Percentiles rank a stretch among this genome's conserved stretches.
Evolutionary conservation across 2,113 vertebrate species (phyloP).

Genomic region (Hippocampus zosterae): DNA sequence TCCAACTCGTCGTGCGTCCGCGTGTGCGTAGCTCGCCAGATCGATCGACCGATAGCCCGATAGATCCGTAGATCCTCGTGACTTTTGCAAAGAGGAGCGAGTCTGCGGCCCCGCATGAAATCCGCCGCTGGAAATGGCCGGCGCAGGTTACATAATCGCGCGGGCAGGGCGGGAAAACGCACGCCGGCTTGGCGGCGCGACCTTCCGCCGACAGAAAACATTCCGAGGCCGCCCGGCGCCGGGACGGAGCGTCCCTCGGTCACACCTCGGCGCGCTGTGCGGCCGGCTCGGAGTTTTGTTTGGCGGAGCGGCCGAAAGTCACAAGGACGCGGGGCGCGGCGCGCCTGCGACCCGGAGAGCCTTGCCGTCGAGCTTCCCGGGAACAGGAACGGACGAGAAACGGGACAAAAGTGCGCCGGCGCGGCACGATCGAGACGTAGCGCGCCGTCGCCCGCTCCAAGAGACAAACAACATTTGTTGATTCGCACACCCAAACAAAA

Average conservation of each 20-base stretch:
- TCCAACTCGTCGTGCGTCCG: too few relatives aligned
- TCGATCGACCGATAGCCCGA: too few relatives aligned
- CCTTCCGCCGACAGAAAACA: constrained; percentile 61
- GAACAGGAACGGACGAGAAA: constrained; percentile 22
- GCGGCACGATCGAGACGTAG: constrained; percentile 5
- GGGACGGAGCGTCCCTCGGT: constrained; percentile 13
- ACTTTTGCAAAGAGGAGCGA: neutral
- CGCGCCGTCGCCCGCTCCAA: constrained; percentile 48
- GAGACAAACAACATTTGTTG: constrained; percentile 34
- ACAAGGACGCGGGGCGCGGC: too few relatives aligned
- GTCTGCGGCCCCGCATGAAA: constrained; percentile 47
- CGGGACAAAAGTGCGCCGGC: constrained; percentile 1
- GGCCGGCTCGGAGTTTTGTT: constrained; percentile 40
- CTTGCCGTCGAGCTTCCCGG: neutral
- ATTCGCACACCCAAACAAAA: constrained; percentile 21
- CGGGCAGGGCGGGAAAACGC: constrained; percentile 70
- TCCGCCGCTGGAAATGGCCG: constrained; percentile 66
- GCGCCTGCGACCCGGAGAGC: too few relatives aligned
- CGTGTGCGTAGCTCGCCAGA: too few relatives aligned
- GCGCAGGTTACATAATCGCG: constrained; percentile 68
- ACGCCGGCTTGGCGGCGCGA: constrained; percentile 50
- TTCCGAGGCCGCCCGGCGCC: constrained; percentile 23
- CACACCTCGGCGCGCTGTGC: constrained; percentile 40
- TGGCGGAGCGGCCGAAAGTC: too few relatives aligned
- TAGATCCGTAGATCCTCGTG: neutral